These are phyloP conservation scores for Sinocyclocheilus anshuiensis DNA, from an alignment of 2,113 vertebrate species.

Conservation along the genomic window DNA sequence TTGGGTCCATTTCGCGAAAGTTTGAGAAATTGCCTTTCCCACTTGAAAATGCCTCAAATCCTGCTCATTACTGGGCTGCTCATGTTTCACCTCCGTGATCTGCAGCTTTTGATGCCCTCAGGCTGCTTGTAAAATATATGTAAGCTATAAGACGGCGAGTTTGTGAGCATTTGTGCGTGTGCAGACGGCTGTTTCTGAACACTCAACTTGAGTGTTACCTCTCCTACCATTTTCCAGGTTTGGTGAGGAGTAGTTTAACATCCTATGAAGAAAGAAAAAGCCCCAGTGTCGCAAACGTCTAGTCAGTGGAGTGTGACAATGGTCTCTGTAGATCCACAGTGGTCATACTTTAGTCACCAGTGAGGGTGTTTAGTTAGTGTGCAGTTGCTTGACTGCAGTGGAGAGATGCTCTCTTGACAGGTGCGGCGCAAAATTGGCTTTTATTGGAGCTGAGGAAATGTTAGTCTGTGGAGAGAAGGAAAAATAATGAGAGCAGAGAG, in stretches of 20 bases:
- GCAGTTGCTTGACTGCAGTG: conserved; percentile 51
- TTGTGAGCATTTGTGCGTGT: not conserved
- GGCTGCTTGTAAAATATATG: conserved; percentile 20
- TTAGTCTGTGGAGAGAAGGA: conserved; percentile 46
- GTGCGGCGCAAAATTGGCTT: conserved; percentile 38
- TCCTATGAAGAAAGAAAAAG: conserved; percentile 1
- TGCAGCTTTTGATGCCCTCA: conserved; percentile 38
- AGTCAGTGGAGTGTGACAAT: conserved; percentile 26
- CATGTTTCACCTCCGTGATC: conserved; percentile 40
- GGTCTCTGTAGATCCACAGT: conserved; percentile 38
- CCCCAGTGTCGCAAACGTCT: not conserved
- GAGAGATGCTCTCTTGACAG: conserved; percentile 41
- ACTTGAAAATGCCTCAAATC: conserved; percentile 8
- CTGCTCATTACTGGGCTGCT: conserved; percentile 18
- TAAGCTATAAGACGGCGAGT: not conserved
- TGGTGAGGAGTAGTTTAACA: conserved; percentile 15
- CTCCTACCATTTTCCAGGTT: not conserved
- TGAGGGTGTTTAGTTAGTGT: conserved; percentile 52
- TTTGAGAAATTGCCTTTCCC: conserved; percentile 42
- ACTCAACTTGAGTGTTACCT: not conserved
- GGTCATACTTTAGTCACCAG: conserved; percentile 49
- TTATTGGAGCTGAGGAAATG: conserved; percentile 43
- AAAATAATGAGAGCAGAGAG: conserved; percentile 54
- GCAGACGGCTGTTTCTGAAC: not conserved
- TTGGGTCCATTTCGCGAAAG: not conserved